Conservation (phyloP, 2,888 invertebrate species). For the Theretra japonica region DNA sequence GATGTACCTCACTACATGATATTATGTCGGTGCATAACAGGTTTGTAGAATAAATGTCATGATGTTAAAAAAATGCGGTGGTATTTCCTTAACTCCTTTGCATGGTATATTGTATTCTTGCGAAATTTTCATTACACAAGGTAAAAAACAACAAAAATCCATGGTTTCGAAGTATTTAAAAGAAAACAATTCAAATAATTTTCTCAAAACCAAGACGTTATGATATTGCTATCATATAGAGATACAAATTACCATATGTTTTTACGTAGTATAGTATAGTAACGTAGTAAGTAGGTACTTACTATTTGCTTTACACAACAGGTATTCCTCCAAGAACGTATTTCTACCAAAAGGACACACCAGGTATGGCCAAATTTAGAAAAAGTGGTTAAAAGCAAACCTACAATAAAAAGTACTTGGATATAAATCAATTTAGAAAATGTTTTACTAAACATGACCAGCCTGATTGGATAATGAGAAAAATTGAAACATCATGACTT, state of each 20-base stretch:
- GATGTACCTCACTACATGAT: background rate
- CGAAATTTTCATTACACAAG: background rate
- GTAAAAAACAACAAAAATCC: background rate
- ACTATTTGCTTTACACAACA: background rate
- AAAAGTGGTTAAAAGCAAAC: background rate
- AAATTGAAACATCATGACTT: background rate
- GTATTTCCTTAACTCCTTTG: background rate
- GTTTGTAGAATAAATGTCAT: background rate
- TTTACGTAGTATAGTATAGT: background rate
- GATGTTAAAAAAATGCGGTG: background rate
- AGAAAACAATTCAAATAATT: background rate
- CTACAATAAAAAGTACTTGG: background rate
- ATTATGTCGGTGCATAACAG: background rate
- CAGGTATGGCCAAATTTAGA: no score
- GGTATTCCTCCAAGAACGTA: no score
- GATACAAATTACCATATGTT: background rate
- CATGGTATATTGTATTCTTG: slow-evolving; percentile 2
- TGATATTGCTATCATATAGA: background rate
- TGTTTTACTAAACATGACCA: background rate
- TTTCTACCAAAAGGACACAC: no score
- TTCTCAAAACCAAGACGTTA: background rate
- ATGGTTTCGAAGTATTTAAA: background rate
- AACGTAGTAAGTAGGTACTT: background rate
- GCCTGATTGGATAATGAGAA: background rate
- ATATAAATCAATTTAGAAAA: background rate